phyloP scores from a whole-genome alignment of 2,797 vertebrate genomes.

The Tauraco hartlaubi region DNA sequence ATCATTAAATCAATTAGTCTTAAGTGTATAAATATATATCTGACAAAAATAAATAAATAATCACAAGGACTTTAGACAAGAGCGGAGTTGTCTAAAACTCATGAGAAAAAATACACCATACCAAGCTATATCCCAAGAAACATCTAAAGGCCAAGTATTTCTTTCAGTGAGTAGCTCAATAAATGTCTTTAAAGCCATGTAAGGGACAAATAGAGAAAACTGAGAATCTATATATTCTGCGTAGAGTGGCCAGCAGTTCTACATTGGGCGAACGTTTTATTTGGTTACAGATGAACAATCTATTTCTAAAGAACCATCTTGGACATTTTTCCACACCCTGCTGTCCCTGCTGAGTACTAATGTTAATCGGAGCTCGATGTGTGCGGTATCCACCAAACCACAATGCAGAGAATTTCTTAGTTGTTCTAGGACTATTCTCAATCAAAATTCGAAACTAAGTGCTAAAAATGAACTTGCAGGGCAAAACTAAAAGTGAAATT shows the following conservation, averaged over 20 bases:
- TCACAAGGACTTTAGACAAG: neutral
- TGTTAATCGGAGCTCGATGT: constrained; percentile 19
- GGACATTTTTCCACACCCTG: constrained; percentile 18
- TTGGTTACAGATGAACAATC: neutral
- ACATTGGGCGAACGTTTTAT: neutral
- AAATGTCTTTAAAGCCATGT: neutral
- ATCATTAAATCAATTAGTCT: constrained; percentile 30
- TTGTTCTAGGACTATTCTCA: neutral
- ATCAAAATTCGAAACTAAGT: neutral
- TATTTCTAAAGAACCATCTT: constrained; percentile 14
- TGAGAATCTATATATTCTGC: constrained; percentile 8
- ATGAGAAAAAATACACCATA: neutral
- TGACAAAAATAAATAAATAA: constrained; percentile 5
- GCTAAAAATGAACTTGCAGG: neutral
- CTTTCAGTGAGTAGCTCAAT: neutral
- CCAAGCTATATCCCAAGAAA: constrained; percentile 48
- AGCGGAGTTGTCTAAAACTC: neutral
- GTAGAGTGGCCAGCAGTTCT: neutral
- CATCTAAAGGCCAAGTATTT: constrained; percentile 27
- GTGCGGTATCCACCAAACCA: neutral
- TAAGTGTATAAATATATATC: constrained; percentile 15
- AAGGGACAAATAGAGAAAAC: neutral
- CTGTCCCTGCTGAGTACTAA: neutral
- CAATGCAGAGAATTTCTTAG: neutral
- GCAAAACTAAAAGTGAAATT: neutral